Evolutionary conservation across 2,888 invertebrate genomes (phyloP).

Genomic region (Pogonocherus hispidulus): DNA sequence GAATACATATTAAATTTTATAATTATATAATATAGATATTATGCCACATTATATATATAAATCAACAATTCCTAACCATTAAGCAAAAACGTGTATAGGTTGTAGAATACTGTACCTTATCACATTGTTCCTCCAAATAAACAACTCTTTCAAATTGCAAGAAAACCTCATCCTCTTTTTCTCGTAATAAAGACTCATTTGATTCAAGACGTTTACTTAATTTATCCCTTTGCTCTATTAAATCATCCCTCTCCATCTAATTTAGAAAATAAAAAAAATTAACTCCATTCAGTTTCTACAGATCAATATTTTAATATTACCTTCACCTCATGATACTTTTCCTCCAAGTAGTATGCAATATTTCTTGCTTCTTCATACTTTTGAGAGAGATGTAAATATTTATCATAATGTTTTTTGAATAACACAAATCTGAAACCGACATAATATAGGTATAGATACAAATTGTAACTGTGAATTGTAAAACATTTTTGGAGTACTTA

Average conservation of each 20-base stretch:
- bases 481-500: too few species aligned
- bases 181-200: constrained; percentile 72
- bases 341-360: constrained; percentile 75
- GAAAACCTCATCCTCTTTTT: constrained; percentile 76
- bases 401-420: constrained; percentile 76
- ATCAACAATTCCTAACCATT: too few species aligned
- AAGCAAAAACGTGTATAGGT: too few species aligned
- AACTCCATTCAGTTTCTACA: too few species aligned
- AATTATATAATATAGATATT: too few species aligned
- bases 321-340: constrained; percentile 77
- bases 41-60: too few species aligned
- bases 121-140: constrained; percentile 73
- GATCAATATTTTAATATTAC: too few species aligned
- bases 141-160: constrained; percentile 73
- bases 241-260: constrained; percentile 73
- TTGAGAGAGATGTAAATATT: constrained; percentile 74
- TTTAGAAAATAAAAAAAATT: constrained; percentile 13
- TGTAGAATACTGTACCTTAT: constrained; percentile 69
- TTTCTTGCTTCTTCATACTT: constrained; percentile 75
- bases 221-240: constrained; percentile 70
- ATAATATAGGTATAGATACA: too few species aligned
- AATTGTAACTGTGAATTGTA: too few species aligned
- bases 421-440: constrained; percentile 74
- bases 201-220: constrained; percentile 72
- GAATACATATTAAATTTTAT: not conserved